Percentiles rank a stretch among this genome's conserved stretches.
These are phyloP conservation scores for Bruchidius siliquastri DNA, from an alignment of 2,888 invertebrate species.

Conservation along the genomic window DNA sequence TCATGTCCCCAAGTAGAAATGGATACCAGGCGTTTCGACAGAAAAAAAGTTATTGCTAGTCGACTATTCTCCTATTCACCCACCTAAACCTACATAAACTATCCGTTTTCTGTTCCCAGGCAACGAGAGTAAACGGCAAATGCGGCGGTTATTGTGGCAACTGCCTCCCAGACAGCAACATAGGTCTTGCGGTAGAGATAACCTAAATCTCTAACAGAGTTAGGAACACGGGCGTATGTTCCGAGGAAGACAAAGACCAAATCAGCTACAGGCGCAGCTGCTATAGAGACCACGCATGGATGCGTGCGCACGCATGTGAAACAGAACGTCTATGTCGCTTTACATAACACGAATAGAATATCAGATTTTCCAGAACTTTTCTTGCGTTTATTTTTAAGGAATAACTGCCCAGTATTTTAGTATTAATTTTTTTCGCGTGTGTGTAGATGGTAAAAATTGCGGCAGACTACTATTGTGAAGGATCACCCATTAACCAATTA, in stretches of 20 bases:
- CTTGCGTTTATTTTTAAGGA: background rate
- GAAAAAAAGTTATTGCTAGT: no score
- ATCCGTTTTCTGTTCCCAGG: conserved; percentile 32
- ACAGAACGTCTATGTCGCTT: conserved; percentile 1
- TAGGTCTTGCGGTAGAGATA: conserved; percentile 43
- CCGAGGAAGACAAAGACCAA: background rate
- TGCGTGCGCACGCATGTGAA: background rate
- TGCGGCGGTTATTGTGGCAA: conserved; percentile 74
- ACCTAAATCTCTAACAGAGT: conserved; percentile 25
- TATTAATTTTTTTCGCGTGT: background rate
- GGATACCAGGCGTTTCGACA: no score
- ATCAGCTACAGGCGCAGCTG: background rate
- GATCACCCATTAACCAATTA: background rate
- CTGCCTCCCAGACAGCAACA: conserved; percentile 47
- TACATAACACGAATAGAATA: background rate
- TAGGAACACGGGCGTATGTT: background rate
- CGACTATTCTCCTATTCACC: no score
- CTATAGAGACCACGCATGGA: background rate
- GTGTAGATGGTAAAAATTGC: background rate
- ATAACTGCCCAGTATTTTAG: conserved; percentile 25
- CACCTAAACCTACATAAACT: no score
- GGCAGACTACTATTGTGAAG: background rate
- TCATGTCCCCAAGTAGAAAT: no score
- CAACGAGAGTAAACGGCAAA: conserved; percentile 54
- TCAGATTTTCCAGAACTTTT: background rate